A percentile compares a stretch with the other conserved stretches of the same genome.
Evolutionary conservation across 2,797 vertebrate genomes (phyloP).

Genomic region (Silurus aristotelis): DNA sequence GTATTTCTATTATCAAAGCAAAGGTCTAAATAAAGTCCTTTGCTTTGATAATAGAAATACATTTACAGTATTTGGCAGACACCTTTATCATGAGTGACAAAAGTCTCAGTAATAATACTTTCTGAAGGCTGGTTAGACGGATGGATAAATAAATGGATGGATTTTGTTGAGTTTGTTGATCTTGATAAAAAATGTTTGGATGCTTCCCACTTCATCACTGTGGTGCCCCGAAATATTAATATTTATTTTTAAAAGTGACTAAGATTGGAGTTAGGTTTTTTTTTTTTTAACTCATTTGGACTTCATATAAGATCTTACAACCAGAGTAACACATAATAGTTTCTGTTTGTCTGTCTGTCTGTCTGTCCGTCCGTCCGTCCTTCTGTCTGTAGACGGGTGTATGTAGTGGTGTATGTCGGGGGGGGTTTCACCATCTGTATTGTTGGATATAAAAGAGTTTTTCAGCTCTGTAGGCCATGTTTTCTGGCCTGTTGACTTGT

Average conservation of each 20-base stretch:
- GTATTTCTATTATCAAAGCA: no score
- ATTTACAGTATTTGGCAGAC: no score
- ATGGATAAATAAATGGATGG: not conserved
- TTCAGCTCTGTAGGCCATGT: not conserved
- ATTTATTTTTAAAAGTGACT: not conserved
- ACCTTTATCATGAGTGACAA: no score
- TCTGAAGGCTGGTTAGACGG: not conserved
- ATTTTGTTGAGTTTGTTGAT: not conserved
- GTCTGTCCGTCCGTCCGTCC: not conserved
- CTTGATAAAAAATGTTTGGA: not conserved
- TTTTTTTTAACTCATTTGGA: not conserved
- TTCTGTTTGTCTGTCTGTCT: not conserved
- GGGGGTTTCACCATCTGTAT: not conserved
- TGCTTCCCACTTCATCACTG: not conserved
- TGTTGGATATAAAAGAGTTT: not conserved
- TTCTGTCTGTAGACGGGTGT: not conserved
- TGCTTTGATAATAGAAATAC: no score
- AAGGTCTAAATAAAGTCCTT: no score
- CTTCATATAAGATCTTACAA: not conserved
- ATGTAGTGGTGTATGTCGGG: not conserved
- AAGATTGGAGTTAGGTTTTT: not conserved
- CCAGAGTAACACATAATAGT: not conserved
- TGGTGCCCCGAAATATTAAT: not conserved
- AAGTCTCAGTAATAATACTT: no score
- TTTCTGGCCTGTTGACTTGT: slow-evolving; percentile 5